Base-by-base conservation (phyloP, 2,888 invertebrate genomes). In the Microchrysa polita region DNA sequence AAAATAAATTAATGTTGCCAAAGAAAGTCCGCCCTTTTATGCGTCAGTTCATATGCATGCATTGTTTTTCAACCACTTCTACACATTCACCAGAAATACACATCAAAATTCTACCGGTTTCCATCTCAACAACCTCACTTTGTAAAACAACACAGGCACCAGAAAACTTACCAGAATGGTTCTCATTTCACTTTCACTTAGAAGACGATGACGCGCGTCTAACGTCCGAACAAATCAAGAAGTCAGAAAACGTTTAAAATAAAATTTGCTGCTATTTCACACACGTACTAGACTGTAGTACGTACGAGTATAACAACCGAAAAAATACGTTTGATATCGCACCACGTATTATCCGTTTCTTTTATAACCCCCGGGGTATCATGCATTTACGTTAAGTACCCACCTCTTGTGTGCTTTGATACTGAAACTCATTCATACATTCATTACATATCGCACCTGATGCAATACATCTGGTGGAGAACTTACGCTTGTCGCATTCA, bases 311-410 rank as follows among this genome's bases (percentile, higher is more conserved):
- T n/a, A n/a, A 67, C 69, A 16, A 42, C 16, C 53, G 27, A 34
- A 34, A 18, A 55, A 48, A 67, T 48, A 55, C 69, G 69, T 69
- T 69, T 69, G 69, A 69, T 69, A 55, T 34, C 69, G 40, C 20
- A 18, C 69, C 57, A 69, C 57, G 69, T 69, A 69, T 57, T 55
- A 69, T 69, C 69, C 55, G 57, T 69, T 69, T 55, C 69, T 69
- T 69, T 69, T 69, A 69, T 69, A 69, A 69, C 55, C 69, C 67
- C 14, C 22, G 48, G n/a, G n/a, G 52, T n/a, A 16, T 7, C 67
- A 16, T 16, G n/a, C 61, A 61, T 22, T 42, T 12, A n/a, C n/a
- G n/a, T n/a, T n/a, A 23, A 34, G 40, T 34, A 34, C 67, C 53
- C 67, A 67, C 34, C 52, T 67, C 61, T 63, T n/a, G 18, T 69